These are phyloP conservation scores for Rhimphoctona megacephalus DNA, from an alignment of 2,888 invertebrate species.

Conservation along the genomic window DNA sequence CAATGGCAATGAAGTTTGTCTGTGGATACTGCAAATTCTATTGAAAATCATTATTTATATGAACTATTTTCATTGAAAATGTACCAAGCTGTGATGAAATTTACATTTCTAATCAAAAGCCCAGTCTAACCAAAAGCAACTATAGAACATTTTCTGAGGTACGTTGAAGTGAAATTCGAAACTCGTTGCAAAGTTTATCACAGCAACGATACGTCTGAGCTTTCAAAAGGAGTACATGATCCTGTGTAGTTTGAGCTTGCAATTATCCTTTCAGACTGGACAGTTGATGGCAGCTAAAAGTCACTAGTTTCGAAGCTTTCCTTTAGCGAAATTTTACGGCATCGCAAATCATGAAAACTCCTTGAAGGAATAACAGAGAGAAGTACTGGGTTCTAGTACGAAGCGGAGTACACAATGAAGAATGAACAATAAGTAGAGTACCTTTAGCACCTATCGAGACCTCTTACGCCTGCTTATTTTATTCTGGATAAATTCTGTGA, in stretches of 20 bases:
- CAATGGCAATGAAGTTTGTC: slow-evolving; percentile 22
- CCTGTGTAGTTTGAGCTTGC: slow-evolving; percentile 54
- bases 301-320: slow-evolving; percentile 45
- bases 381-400: slow-evolving; percentile 11
- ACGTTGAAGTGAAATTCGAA: slow-evolving; percentile 25
- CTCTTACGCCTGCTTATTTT: slow-evolving; percentile 32
- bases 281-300: slow-evolving; percentile 20
- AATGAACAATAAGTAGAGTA: slow-evolving; percentile 28
- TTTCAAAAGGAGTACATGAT: slow-evolving; percentile 44
- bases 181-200: slow-evolving; percentile 32
- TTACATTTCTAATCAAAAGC: neutral
- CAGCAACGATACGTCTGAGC: slow-evolving; percentile 12
- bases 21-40: neutral
- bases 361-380: slow-evolving; percentile 50
- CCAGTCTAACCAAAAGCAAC: neutral
- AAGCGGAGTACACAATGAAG: neutral
- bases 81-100: neutral
- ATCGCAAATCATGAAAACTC: slow-evolving; percentile 44
- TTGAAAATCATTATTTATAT: neutral
- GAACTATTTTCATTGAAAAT: neutral
- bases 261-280: slow-evolving; percentile 52
- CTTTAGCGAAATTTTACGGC: slow-evolving; percentile 39
- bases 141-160: neutral
- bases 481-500: slow-evolving; percentile 30
- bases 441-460: slow-evolving; percentile 18